Evolutionary conservation across 2,797 vertebrate species (phyloP), one percentile per base, ranked within the genome.

Genomic region (Micrastur ruficollis): DNA sequence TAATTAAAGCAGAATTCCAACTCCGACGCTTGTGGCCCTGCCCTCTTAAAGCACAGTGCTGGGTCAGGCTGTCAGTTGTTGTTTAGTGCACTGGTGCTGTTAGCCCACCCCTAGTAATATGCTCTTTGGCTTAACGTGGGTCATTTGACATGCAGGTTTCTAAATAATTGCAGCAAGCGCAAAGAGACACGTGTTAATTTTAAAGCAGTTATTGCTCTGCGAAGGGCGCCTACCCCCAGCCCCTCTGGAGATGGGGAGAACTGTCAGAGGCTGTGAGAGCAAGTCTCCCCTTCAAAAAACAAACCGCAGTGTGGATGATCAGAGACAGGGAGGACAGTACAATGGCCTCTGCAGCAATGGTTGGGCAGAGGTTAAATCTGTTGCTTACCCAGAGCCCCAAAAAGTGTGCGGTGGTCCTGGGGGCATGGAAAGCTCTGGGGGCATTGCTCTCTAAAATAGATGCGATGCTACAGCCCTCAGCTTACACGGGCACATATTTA

Each of bases 61-160:
- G 84, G 92, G 90, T 93, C 89, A 94, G 86, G 71, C 90, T 85
- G 86, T 83, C 90, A 94, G 61, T 16, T 87, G 87, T 78, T 74
- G 93, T 94, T 95, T 96, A 92, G 83, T 23, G 61, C 81, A 38
- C 40, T 44, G 29, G 49, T 65, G 83, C 81, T 74, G 89, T 67
- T 92, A 87, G 88, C 83, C 66, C 83, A 85, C 53, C 86, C 81
- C 61, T 63, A 71, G 49, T 66, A 81, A 92, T 86, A 83, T 2
- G 66, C 49, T 93, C 76, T 91, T 81, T 86, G 73, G 78, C 61
- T 93, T 89, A 74, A 91, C 16, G 1, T 17, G 32, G 95, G 93
- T 88, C 94, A 92, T 95, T 96, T 91, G 95, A 95, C 96, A 76
- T 79, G 61, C 87, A 78, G 87, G 93, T 89, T 94, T 95, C 95